Conservation (phyloP, 2,888 invertebrate genomes). For the Chydorus sphaericus region DNA sequence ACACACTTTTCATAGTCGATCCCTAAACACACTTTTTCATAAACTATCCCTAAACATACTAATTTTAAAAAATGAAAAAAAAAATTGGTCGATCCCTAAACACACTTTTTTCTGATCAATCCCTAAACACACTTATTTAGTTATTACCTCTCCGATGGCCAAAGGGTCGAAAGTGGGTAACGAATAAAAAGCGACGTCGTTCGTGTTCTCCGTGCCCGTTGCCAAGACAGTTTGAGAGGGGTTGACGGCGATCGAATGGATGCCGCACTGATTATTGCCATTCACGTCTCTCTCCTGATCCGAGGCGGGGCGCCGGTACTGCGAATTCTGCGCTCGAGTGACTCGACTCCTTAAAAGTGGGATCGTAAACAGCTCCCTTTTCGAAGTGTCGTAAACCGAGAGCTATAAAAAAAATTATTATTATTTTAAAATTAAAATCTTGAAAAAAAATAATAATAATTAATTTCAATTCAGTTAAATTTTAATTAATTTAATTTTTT, state of each 20-base stretch:
- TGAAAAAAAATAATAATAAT: not conserved
- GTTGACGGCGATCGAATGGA: slow-evolving; percentile 87
- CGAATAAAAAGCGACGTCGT: slow-evolving; percentile 77
- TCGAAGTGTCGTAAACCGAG: slow-evolving; percentile 81
- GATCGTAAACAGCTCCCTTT: slow-evolving; percentile 72
- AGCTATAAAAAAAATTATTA: slow-evolving; percentile 37
- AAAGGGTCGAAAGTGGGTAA: slow-evolving; percentile 90
- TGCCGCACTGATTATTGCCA: slow-evolving; percentile 56
- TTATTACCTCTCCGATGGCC: slow-evolving; percentile 63
- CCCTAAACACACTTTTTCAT: too few relatives aligned
- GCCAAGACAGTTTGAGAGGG: slow-evolving; percentile 74
- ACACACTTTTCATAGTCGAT: too few relatives aligned
- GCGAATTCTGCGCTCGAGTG: slow-evolving; percentile 29
- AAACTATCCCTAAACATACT: not conserved
- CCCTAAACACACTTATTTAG: too few relatives aligned
- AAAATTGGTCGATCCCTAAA: too few relatives aligned
- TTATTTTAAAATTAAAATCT: not conserved
- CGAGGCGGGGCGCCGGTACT: slow-evolving; percentile 23
- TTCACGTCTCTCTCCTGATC: slow-evolving; percentile 18
- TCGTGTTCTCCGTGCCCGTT: slow-evolving; percentile 80
- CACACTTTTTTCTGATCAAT: too few relatives aligned
- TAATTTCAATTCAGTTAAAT: too few relatives aligned
- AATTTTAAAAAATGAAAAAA: not conserved
- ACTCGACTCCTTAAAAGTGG: slow-evolving; percentile 67
- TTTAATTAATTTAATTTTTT: slow-evolving; percentile 1